Base-by-base conservation (phyloP, 2,113 vertebrate species). In the Oryzias celebensis region DNA sequence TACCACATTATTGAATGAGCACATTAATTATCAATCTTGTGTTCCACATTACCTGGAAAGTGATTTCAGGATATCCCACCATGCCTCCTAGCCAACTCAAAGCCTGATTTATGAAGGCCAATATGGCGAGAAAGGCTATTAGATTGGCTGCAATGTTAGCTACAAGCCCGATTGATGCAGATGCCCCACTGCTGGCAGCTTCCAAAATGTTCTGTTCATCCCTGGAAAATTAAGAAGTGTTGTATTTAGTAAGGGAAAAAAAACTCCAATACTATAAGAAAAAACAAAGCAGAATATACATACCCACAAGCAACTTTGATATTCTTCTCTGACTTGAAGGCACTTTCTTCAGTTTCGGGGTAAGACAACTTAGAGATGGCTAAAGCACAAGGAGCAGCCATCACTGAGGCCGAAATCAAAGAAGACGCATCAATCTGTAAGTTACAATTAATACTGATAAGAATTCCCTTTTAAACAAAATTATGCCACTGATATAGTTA, bases 371-470 rank as follows among this genome's bases (percentile, higher is more conserved):
- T 99, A 60, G 97, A 91, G 17, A 98, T 91, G 17, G 94, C 96
- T 14, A 98, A 63, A 5, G 97, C 96, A 0, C 96, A 97, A 0
- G 97, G 96, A 0, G 96, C 97, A 0, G 97, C 97, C 97, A 98
- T 98, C 43, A 98, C 96, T 0, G 97, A 98, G 7, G 96, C 96
- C 0, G 97, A 93, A 0, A 98, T 95, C 78, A 99, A 65, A 0
- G 93, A 93, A 0, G 94, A 83, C 0, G 96, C 86, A 1, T 96
- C 95, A 0, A 99, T 98, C 97, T 99, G 91, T 14, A 66, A 47
- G 67, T 71, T 14, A 61, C 14, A 42, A 52, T 42, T 2, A 17
- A 70, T 18, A 22, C 8, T 12, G 36, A 10, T 17, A 8, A 10
- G 31, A 36, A 36, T 17, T 4, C 42, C 22, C 17, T 17, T 14